phyloP scores from a whole-genome alignment of 2,797 vertebrate species.

The Pangasius krempfi region DNA sequence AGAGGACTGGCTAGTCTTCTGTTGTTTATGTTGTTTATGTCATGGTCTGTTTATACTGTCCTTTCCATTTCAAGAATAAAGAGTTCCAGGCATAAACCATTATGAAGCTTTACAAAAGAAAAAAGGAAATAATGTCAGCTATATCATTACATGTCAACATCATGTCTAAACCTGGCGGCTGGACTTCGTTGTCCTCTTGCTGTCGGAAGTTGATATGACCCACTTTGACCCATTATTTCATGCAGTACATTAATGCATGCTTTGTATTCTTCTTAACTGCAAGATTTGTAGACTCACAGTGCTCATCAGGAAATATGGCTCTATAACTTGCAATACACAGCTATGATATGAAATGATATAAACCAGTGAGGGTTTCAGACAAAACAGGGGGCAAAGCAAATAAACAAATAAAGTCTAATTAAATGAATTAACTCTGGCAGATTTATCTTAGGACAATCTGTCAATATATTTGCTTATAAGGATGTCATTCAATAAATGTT shows the following conservation, averaged over 20 bases:
- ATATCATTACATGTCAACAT: background rate
- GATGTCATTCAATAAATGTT: constrained; percentile 52
- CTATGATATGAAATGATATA: background rate
- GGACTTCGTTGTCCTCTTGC: background rate
- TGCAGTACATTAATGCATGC: background rate
- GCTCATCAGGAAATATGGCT: background rate
- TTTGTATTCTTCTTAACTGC: background rate
- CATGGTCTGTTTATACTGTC: background rate
- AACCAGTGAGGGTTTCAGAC: background rate
- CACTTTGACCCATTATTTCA: background rate
- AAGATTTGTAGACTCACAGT: background rate
- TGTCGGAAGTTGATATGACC: background rate
- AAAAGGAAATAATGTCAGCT: constrained; percentile 3
- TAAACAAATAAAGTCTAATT: constrained; percentile 23
- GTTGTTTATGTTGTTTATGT: background rate
- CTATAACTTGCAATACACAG: background rate
- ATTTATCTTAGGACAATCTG: constrained; percentile 11
- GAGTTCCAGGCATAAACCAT: background rate
- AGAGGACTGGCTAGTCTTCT: background rate
- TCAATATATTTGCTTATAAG: constrained; percentile 13
- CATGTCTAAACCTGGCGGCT: background rate
- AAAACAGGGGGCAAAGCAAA: background rate
- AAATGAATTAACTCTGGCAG: constrained; percentile 26
- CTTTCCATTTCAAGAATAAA: background rate
- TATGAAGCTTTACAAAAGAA: background rate